These are phyloP conservation scores for Mugil cephalus DNA, from an alignment of 2,113 vertebrate genomes.

Conservation along the genomic window DNA sequence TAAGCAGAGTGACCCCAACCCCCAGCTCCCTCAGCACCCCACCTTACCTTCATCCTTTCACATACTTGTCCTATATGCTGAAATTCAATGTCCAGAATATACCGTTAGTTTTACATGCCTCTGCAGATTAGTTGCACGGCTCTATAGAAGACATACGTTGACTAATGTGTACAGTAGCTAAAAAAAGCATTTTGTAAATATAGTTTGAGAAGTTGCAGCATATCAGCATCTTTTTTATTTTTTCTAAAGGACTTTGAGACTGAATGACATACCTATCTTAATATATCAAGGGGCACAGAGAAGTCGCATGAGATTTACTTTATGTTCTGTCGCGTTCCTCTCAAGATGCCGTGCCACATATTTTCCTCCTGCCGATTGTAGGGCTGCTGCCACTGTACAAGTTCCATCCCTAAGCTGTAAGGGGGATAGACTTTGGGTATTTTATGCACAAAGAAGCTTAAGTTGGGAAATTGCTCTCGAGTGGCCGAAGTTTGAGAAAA, in stretches of 20 bases:
- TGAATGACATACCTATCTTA: conserved; percentile 19
- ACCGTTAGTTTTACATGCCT: background rate
- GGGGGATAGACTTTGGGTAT: conserved; percentile 68
- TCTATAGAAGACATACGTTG: background rate
- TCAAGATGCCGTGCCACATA: conserved; percentile 20
- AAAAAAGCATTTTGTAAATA: conserved; percentile 18
- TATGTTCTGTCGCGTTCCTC: conserved; percentile 22
- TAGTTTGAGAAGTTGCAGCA: background rate
- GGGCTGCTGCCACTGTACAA: conserved; percentile 33
- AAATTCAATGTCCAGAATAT: conserved; percentile 1
- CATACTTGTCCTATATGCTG: background rate
- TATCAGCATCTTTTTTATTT: conserved; percentile 4
- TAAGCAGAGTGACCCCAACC: background rate
- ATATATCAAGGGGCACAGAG: conserved; percentile 25
- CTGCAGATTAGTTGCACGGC: background rate
- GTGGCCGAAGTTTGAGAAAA: conserved; percentile 69
- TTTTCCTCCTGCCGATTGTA: conserved; percentile 48
- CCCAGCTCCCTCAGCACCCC: too few species aligned
- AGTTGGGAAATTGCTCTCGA: conserved; percentile 69
- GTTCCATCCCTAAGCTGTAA: conserved; percentile 62
- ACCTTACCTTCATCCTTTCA: background rate
- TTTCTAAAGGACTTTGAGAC: conserved; percentile 3
- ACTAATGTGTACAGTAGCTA: background rate
- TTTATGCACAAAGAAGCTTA: conserved; percentile 74
- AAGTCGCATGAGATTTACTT: conserved; percentile 25